Conservation (phyloP, 2,113 vertebrate species). For the Petrocephalus microphthalmus region DNA sequence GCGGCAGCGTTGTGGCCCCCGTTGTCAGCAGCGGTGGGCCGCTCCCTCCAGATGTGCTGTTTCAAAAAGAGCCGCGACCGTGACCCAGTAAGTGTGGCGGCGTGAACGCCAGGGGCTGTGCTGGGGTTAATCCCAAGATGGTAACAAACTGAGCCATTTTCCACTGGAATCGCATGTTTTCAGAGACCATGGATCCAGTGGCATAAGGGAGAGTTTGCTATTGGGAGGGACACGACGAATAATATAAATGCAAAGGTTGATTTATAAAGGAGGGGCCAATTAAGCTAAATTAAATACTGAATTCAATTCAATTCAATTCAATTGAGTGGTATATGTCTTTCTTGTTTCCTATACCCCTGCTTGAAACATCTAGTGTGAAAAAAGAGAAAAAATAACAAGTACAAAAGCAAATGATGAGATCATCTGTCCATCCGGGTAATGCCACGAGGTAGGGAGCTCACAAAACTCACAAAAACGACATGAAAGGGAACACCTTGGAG, state of each 20-base stretch:
- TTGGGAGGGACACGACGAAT: not conserved
- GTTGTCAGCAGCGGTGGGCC: slow-evolving; percentile 42
- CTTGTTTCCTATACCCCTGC: not conserved
- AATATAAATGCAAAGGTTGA: not conserved
- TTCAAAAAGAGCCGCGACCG: slow-evolving; percentile 24
- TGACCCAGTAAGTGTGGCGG: slow-evolving; percentile 35
- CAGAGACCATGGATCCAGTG: not conserved
- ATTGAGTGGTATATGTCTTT: not conserved
- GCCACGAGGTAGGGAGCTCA: not conserved
- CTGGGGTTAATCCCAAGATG: not conserved
- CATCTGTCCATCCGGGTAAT: not conserved
- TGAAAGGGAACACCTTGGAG: not conserved
- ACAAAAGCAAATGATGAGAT: not conserved
- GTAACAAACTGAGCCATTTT: slow-evolving; percentile 4
- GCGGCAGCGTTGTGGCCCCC: slow-evolving; percentile 58
- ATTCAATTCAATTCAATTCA: too few species aligned
- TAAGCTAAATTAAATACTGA: not conserved
- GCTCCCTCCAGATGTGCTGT: not conserved
- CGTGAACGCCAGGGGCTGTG: too few species aligned
- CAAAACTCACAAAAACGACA: not conserved
- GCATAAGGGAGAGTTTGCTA: not conserved
- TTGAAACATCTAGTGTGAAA: not conserved
- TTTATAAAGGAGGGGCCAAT: not conserved
- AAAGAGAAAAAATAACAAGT: not conserved
- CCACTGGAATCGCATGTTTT: not conserved